Evolutionary conservation across 2,797 vertebrate species (phyloP).

Genomic region (Sebastes vulpes): DNA sequence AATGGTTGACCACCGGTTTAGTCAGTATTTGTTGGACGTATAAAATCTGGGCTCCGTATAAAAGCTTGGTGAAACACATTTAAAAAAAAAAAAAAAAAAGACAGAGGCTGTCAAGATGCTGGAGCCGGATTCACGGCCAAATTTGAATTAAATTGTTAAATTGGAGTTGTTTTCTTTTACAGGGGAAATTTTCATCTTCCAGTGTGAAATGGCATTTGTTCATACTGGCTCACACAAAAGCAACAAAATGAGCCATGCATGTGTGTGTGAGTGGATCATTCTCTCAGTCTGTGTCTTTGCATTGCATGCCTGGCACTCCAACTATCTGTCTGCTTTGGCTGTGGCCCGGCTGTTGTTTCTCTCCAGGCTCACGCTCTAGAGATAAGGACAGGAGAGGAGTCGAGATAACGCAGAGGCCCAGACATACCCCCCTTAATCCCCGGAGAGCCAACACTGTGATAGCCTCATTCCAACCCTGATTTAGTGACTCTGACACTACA

Average conservation of each 20-base stretch:
- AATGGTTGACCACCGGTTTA: conserved; percentile 48
- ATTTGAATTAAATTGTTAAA: conserved; percentile 34
- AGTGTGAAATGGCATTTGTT: conserved; percentile 33
- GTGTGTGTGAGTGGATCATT: conserved; percentile 20
- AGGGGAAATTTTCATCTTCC: conserved; percentile 22
- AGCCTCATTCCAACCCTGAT: conserved; percentile 78
- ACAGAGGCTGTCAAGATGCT: conserved; percentile 19
- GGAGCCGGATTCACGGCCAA: conserved; percentile 5
- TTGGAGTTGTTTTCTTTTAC: conserved; percentile 17
- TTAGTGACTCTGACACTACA: conserved; percentile 79
- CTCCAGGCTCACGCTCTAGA: conserved; percentile 76
- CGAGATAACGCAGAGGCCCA: conserved; percentile 77
- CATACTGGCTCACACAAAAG: conserved; percentile 28
- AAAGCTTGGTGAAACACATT: conserved; percentile 36
- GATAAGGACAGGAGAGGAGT: conserved; percentile 81
- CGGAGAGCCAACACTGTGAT: conserved; percentile 71
- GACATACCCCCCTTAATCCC: conserved; percentile 62
- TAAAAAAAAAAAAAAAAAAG: conserved; percentile 25
- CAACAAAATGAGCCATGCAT: conserved; percentile 27
- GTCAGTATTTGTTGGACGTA: conserved; percentile 35
- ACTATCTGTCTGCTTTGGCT: conserved; percentile 81
- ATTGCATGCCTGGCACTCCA: conserved; percentile 80
- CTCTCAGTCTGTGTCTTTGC: conserved; percentile 56
- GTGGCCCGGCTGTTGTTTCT: conserved; percentile 77
- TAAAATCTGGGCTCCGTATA: conserved; percentile 37